phyloP scores from a whole-genome alignment of 2,888 invertebrate species.

The Rhagium mordax region DNA sequence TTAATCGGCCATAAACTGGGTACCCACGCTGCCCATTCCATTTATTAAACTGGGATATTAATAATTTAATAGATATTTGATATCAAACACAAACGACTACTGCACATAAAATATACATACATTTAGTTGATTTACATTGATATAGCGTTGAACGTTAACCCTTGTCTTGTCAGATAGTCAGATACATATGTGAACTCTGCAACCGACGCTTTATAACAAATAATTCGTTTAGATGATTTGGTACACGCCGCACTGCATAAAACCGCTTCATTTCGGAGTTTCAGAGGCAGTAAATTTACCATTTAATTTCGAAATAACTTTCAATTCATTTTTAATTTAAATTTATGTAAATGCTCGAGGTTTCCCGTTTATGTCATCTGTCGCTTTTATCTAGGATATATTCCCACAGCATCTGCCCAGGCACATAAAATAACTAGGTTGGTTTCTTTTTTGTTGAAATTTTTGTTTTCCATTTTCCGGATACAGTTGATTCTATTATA shows the following conservation, averaged over 20 bases:
- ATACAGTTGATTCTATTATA: no score
- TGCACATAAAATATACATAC: not conserved
- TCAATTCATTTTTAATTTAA: slow-evolving; percentile 10
- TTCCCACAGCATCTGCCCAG: no score
- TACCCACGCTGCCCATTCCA: not conserved
- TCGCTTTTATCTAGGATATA: no score
- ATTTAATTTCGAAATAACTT: not conserved
- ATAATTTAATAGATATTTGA: slow-evolving; percentile 6
- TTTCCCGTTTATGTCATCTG: no score
- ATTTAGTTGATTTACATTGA: slow-evolving; percentile 15
- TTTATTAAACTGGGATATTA: not conserved
- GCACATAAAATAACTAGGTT: no score
- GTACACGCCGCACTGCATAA: not conserved
- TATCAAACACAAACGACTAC: slow-evolving; percentile 10
- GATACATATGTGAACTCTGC: not conserved
- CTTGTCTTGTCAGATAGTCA: slow-evolving; percentile 11
- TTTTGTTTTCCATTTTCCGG: no score
- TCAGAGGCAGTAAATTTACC: not conserved
- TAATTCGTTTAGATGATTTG: slow-evolving; percentile 5
- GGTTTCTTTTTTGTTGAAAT: no score
- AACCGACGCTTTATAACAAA: slow-evolving; percentile 4
- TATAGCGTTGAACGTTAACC: not conserved
- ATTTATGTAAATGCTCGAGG: not conserved
- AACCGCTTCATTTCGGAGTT: not conserved
- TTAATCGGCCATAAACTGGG: not conserved